Base-by-base conservation (phyloP, 2,888 invertebrate genomes). In the Drosophila putrida region DNA sequence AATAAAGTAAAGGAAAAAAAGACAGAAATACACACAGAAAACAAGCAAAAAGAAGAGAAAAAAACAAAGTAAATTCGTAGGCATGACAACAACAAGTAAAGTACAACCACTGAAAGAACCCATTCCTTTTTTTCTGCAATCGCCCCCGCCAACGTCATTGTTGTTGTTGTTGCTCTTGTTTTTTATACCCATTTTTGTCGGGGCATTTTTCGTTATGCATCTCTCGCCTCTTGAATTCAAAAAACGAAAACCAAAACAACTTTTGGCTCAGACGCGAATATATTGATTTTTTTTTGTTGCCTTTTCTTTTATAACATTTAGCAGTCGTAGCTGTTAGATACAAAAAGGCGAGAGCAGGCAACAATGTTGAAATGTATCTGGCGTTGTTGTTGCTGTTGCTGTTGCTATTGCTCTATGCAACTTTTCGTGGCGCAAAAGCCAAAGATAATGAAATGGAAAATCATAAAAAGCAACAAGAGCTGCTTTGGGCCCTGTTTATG, bases 361-460 rank as follows among this genome's bases (percentile, higher is more conserved):
- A 75, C 73, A 75, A 75, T 55, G 47, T 55, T 46, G 15, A 55
- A 64, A 55, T 64, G 66, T 61, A 58, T 60, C 65, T 75, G 70
- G 50, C 38, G 36, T 61, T 31, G 53, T 44, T 53, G 35, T 35
- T 25, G 49, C 11, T 49, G 43, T 43, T 35, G 49, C 31, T 35
- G 27, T 33, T 20, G 39, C 9, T 41, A 43, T 43, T 41, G 49
- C 31, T 47, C 54, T 53, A 39, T 72, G 71, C 66, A 72, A 65
- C 60, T 46, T 71, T 71, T 63, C 49, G 50, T 33, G 54, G 64
- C 27, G 50, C 54, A 50, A 46, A 58, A 49, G n/a, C 47, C 43
- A 55, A 33, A 43, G 53, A 60, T 46, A 68, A 60, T 44, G 38
- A 50, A 68, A 54, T 59, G 54, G 31, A 71, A 71, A 71, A 65